These are phyloP conservation scores for Phortica magna DNA, from an alignment of 2,888 invertebrate genomes.

Conservation along the genomic window DNA sequence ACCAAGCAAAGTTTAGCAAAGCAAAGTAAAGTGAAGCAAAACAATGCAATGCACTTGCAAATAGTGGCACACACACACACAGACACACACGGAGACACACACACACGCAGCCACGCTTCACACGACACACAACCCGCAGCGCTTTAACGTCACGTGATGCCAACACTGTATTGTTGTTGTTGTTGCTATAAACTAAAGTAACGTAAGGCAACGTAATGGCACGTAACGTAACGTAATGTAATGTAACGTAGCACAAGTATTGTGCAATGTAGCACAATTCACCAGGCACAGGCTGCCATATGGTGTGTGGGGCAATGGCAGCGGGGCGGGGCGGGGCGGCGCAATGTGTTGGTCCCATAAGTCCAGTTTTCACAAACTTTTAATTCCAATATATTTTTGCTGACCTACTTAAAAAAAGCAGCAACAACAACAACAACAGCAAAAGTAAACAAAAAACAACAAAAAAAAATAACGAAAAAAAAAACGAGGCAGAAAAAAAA, in stretches of 20 bases:
- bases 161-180: background rate
- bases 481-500: too few species aligned
- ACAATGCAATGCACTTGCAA: background rate
- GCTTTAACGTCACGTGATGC: background rate
- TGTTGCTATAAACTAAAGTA: background rate
- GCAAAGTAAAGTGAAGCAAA: background rate
- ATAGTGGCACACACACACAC: background rate
- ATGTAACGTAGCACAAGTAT: background rate
- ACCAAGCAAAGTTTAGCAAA: background rate
- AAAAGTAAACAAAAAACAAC: too few species aligned
- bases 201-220: background rate
- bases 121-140: background rate
- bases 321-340: too few species aligned
- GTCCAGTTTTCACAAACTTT: constrained; percentile 34
- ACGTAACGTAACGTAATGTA: background rate
- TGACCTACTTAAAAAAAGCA: constrained; percentile 9
- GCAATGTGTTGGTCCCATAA: constrained; percentile 26
- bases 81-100: background rate
- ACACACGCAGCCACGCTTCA: background rate
- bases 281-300: too few species aligned
- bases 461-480: too few species aligned
- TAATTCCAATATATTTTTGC: constrained; percentile 28
- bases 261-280: background rate
- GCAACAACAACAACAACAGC: background rate
- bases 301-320: too few species aligned